Conservation (phyloP, 1,140 invertebrate species). For the Eciton burchellii region DNA sequence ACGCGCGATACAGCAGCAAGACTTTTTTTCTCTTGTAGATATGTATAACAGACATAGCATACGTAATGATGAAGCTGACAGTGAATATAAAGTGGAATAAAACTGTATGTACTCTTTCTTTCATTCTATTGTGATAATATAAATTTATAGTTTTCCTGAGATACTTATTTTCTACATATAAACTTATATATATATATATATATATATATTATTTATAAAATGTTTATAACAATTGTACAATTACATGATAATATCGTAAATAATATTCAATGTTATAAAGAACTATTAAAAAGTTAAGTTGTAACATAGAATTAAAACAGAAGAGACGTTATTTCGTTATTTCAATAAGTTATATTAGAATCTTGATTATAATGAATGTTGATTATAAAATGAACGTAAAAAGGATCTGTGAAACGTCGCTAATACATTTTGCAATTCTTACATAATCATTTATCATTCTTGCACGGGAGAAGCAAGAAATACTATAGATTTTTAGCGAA, state of each 20-base stretch:
- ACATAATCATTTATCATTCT: conserved; percentile 21
- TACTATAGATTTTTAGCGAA: neutral
- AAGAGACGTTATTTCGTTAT: neutral
- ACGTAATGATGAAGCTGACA: neutral
- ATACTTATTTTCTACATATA: neutral
- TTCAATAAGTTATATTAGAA: neutral
- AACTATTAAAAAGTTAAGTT: neutral
- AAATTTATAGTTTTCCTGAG: neutral
- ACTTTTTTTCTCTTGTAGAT: neutral
- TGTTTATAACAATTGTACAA: too few species aligned
- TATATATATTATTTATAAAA: too few species aligned
- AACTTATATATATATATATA: conserved; percentile 5
- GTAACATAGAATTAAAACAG: neutral
- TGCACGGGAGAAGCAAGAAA: conserved; percentile 8
- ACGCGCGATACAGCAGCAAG: neutral
- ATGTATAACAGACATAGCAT: neutral
- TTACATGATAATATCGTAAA: too few species aligned
- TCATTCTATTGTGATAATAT: too few species aligned
- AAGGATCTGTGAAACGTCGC: neutral
- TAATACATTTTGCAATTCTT: neutral
- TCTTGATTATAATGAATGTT: neutral
- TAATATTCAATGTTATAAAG: too few species aligned
- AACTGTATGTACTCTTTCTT: too few species aligned
- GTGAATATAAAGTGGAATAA: neutral
- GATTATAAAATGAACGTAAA: neutral